Conservation (phyloP, 2,797 vertebrate genomes). For the Yasuhikotakia modesta region DNA sequence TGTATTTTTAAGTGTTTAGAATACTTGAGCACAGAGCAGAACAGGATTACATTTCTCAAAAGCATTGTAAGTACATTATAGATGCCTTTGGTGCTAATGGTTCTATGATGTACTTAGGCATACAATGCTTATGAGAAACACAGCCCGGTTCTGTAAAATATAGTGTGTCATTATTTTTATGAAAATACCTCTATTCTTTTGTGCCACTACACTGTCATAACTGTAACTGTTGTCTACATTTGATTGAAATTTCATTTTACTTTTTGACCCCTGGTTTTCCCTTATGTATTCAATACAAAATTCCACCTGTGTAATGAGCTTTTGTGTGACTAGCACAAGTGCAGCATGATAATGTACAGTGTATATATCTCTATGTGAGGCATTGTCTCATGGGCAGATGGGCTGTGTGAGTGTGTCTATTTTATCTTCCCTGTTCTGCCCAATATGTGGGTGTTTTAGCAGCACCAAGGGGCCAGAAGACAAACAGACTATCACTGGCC, state of each 20-base stretch:
- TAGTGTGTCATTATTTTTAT: neutral
- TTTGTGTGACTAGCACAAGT: neutral
- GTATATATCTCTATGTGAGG: constrained; percentile 13
- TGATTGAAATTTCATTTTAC: neutral
- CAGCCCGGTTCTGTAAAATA: too few species aligned
- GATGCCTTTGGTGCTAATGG: too few species aligned
- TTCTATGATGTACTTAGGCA: too few species aligned
- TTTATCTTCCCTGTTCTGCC: constrained; percentile 4
- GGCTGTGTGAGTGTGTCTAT: neutral
- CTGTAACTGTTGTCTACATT: neutral
- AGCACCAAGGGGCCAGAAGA: constrained; percentile 30
- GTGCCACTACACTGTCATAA: neutral
- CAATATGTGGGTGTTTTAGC: constrained; percentile 29
- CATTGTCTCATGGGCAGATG: constrained; percentile 14
- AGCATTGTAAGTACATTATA: too few species aligned
- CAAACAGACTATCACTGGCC: constrained; percentile 33
- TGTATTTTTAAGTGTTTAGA: too few species aligned
- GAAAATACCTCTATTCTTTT: neutral
- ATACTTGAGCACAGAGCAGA: too few species aligned
- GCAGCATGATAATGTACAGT: constrained; percentile 9
- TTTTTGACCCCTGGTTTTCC: neutral
- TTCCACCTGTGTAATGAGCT: constrained; percentile 16
- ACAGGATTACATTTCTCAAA: too few species aligned
- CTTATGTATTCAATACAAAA: neutral
- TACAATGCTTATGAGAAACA: too few species aligned